phyloP scores from a whole-genome alignment of 2,888 invertebrate species.

The Athalia rosae region DNA sequence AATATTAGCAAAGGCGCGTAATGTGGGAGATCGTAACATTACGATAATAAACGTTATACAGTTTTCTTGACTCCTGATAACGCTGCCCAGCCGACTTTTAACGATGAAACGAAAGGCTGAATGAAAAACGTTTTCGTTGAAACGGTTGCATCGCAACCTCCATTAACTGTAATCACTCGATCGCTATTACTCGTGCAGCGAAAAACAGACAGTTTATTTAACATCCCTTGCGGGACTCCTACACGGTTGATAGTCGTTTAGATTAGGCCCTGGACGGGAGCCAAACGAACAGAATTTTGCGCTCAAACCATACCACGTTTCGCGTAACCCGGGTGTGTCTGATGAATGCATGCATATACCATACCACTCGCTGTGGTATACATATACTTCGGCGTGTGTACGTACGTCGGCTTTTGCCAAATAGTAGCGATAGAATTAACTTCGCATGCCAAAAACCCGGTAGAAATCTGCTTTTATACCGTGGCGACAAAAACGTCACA shows the following conservation, averaged over 20 bases:
- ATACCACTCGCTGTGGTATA: too few species aligned
- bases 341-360: slow-evolving; percentile 17
- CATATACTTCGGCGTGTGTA: too few species aligned
- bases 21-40: background rate
- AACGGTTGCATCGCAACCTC: slow-evolving; percentile 7
- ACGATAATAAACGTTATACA: background rate
- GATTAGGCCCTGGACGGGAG: slow-evolving; percentile 38
- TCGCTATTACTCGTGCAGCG: background rate
- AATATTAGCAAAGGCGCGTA: background rate
- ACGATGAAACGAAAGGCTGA: background rate
- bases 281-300: slow-evolving; percentile 34
- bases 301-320: slow-evolving; percentile 19
- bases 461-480: background rate
- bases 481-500: background rate
- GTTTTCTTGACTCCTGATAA: background rate
- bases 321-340: slow-evolving; percentile 25
- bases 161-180: slow-evolving; percentile 6
- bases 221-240: slow-evolving; percentile 4
- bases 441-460: slow-evolving; percentile 27
- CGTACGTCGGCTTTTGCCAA: slow-evolving; percentile 33
- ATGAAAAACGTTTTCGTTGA: background rate
- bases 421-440: slow-evolving; percentile 27
- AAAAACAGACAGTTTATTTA: slow-evolving; percentile 5
- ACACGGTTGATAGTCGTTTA: slow-evolving; percentile 29
- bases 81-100: background rate